phyloP scores from a whole-genome alignment of 1,140 invertebrate species.

The Cryptotermes secundus region DNA sequence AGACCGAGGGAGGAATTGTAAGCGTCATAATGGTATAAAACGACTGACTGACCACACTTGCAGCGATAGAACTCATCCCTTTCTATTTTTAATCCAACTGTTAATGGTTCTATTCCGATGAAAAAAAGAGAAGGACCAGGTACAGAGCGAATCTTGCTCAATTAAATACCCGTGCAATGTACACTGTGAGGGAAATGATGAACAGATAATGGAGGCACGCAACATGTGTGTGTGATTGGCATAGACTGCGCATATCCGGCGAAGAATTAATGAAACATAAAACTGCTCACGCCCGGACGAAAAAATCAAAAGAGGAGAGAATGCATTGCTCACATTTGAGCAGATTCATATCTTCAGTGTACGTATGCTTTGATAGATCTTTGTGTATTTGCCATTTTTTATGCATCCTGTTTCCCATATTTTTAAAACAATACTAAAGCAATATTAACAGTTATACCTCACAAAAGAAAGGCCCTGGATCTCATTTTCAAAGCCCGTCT shows the following conservation, averaged over 20 bases:
- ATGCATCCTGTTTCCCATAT: too few relatives aligned
- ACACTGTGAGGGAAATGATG: neutral
- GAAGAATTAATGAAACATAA: constrained; percentile 7
- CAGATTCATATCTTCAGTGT: neutral
- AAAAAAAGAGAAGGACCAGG: neutral
- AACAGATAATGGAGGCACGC: neutral
- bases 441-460: too few relatives aligned
- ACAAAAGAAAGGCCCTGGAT: too few relatives aligned
- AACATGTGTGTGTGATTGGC: constrained; percentile 8
- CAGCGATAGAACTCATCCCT: neutral
- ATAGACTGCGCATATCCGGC: neutral
- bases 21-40: neutral
- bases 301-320: neutral
- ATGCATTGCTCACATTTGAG: neutral
- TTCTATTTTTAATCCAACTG: neutral
- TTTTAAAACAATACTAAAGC: too few relatives aligned
- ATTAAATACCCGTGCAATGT: neutral
- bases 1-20: neutral
- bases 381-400: too few relatives aligned
- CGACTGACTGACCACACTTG: neutral
- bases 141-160: neutral
- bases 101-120: neutral
- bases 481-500: too few relatives aligned
- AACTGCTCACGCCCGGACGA: neutral
- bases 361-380: too few relatives aligned